These are phyloP conservation scores for Pedetes capensis DNA, from an alignment of 2,113 vertebrate genomes.

Conservation along the genomic window DNA sequence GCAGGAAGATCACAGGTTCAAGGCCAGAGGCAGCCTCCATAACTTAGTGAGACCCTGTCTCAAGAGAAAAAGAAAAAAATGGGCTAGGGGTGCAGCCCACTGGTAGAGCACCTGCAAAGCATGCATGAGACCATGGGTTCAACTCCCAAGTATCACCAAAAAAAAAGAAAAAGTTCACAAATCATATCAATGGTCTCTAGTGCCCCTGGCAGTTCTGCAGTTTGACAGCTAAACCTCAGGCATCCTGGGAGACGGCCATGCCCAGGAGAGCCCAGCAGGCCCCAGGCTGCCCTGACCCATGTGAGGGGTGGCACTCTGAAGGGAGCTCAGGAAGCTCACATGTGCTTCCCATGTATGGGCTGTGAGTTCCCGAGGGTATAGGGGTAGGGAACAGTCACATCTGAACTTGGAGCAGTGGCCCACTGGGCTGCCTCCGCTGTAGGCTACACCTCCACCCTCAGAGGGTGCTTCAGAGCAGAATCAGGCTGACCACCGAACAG, in stretches of 20 bases:
- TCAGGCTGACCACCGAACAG: no score
- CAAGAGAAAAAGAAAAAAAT: no score
- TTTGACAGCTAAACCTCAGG: background rate
- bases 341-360: background rate
- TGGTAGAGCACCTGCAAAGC: no score
- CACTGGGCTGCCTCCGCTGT: background rate
- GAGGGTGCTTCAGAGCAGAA: background rate
- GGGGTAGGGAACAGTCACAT: background rate
- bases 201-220: background rate
- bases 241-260: background rate
- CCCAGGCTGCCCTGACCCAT: background rate
- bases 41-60: no score
- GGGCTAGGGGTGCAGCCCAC: no score
- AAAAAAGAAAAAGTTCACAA: no score
- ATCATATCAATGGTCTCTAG: fast-evolving
- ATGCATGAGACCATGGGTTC: no score
- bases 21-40: no score
- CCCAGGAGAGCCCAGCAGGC: background rate
- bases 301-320: background rate
- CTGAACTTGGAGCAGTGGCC: background rate
- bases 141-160: no score
- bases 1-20: no score
- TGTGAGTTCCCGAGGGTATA: no score
- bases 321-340: background rate
- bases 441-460: fast-evolving